Base-by-base conservation (phyloP, 2,797 vertebrate species). In the Muscicapa striata region DNA sequence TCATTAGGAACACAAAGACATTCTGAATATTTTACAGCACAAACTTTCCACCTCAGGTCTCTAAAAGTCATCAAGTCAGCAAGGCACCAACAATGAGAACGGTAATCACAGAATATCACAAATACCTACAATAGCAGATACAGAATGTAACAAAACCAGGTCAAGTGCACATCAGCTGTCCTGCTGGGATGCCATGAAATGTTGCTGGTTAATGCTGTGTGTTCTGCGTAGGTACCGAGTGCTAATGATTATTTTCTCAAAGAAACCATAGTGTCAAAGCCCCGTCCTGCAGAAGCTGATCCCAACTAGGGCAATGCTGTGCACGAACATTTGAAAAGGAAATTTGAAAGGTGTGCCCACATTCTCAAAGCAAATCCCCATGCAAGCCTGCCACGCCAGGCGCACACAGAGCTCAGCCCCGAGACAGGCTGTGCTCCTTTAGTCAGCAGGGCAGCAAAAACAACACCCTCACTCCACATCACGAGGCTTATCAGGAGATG, bases 171-270 rank as follows among this genome's bases (percentile, higher is more conserved):
- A 16, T 23, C 5, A 40, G 38, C 6, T 13, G 9, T 48, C 72
- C 41, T 34, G 36, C 48, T 26, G 43, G 62, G n/a, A 51, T 15
- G 27, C 36, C 27, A 1, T 1, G 4, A 55, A 48, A 51, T 8
- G 10, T 32, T 0, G 0, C 5, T 52, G 36, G 34, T 41, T 34
- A 64, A 24, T 10, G 4, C 10, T 5, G 21, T 0, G 0, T 4
- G 20, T 15, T 38, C 51, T 64, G 24, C 8, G 9, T 10, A 41
- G 34, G 17, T 32, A 55, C 1, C 5, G 4, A 51, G 8, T 0
- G 10, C 29, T 24, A 70, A 57, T 1, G 15, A 29, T 8, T 2
- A 1, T 30, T 74, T 52, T 34, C 45, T 38, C 27, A 19, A 40
- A 54, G 55, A 62, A 62, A 62, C 13, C 23, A 43, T 4, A 24